phyloP scores from a whole-genome alignment of 2,888 invertebrate species.

The Didymodactylos carnosus region DNA sequence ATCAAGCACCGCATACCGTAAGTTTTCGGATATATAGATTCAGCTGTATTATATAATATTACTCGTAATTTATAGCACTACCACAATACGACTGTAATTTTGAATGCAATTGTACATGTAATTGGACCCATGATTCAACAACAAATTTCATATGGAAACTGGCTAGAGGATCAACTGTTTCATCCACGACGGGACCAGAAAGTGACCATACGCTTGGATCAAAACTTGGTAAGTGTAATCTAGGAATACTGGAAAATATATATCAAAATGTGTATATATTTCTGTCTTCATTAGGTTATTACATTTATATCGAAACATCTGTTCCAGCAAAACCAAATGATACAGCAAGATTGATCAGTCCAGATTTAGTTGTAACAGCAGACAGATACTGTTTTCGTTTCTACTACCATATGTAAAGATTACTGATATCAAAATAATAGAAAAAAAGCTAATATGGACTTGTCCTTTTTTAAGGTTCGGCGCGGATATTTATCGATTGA shows the following conservation, averaged over 20 bases:
- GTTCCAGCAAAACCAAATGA: constrained; percentile 19
- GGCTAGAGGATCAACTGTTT: constrained; percentile 15
- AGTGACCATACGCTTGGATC: constrained; percentile 23
- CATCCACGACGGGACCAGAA: constrained; percentile 16
- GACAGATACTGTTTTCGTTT: constrained; percentile 10
- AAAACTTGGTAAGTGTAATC: background rate
- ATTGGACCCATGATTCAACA: constrained; percentile 2
- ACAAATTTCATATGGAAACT: constrained; percentile 4
- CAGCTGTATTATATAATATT: no score
- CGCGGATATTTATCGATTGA: constrained; percentile 5
- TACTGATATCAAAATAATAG: no score
- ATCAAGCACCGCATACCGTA: background rate
- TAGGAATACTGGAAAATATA: no score
- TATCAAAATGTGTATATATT: no score
- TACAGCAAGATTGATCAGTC: constrained; percentile 20
- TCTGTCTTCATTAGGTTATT: no score
- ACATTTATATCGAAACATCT: constrained; percentile 16
- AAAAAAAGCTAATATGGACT: no score
- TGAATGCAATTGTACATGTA: constrained; percentile 14
- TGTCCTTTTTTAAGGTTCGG: no score
- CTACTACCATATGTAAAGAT: constrained; percentile 16
- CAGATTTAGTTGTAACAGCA: background rate
- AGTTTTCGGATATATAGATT: no score
- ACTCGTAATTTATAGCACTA: constrained; percentile 21
- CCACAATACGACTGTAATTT: constrained; percentile 17